Evolutionary conservation across 2,113 vertebrate species (phyloP).

Genomic region (Nicator chloris): DNA sequence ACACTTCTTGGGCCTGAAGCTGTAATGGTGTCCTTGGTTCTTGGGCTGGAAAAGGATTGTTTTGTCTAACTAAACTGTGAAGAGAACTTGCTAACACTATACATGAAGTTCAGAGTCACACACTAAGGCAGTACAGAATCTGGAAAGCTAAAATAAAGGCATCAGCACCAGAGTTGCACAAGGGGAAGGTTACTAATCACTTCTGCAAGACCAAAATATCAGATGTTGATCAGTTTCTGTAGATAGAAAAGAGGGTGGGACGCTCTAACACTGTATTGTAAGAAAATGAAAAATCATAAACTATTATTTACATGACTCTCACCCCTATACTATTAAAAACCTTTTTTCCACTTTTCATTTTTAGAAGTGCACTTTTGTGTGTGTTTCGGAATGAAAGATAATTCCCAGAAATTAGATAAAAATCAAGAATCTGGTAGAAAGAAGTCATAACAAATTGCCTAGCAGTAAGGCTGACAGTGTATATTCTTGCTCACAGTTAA

Average conservation of each 20-base stretch:
- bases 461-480: not conserved
- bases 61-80: not conserved
- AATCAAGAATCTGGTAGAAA: not conserved
- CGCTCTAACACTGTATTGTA: not conserved
- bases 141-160: not conserved
- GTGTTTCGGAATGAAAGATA: not conserved
- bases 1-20: not conserved
- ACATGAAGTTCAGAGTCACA: not conserved
- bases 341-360: not conserved
- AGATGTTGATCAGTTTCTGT: not conserved
- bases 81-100: not conserved
- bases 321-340: not conserved
- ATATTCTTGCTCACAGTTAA: not conserved
- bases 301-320: not conserved
- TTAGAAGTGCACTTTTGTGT: not conserved
- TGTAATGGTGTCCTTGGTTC: not conserved
- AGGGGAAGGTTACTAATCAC: not conserved
- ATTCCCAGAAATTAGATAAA: not conserved
- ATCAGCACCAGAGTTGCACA: not conserved
- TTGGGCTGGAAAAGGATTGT: not conserved
- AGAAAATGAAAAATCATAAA: not conserved
- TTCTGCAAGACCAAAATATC: not conserved
- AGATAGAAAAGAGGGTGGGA: not conserved
- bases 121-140: not conserved
- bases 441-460: not conserved